Evolutionary conservation across 2,797 vertebrate genomes (phyloP), one percentile per base, ranked within the genome.

Genomic region (Urophycis tenuis): DNA sequence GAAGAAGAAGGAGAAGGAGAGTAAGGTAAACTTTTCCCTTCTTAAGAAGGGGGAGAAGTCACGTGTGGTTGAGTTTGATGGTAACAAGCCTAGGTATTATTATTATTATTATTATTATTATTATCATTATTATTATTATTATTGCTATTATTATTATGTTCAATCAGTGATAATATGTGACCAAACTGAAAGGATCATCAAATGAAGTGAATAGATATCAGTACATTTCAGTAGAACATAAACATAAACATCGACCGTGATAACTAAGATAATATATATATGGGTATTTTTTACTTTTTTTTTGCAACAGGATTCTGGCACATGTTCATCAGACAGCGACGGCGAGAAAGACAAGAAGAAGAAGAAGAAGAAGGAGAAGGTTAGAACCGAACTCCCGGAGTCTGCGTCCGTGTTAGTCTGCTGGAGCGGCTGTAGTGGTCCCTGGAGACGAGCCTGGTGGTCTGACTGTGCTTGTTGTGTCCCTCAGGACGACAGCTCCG

Each of bases 321-420:
- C 74, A n/a, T 64, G 53, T 64, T 81, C 73, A 35, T 84, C 83
- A 49, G 84, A 86, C 71, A 83, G 84, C 17, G 87, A 86, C 5
- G 86, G 85, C 3, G 32, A 81, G 5, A 78, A 86, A 25, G 69
- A 87, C 22, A 81, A 85, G 74, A 84, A 84, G 41, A 88, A 81
- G 0, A 85, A 88, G 34, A 70, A 22, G 31, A 22, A 67, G 71
- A 87, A 86, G 0, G 89, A 86, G 72, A 90, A 87, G 88, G 89
- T 88, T 73, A 82, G 75, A 45, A 5, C 49, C 15, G 5, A 53
- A 41, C 12, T 32, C 67, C 32, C 11, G 36, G 14, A 69, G 53
- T 60, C 53, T 60, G 7, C 22, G 6, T 7, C 53, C 53, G n/a
- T 60, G 53, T 25, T n/a, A 25, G 53, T 60, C 22, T 25, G 22